Evolutionary conservation across 1,140 invertebrate species (phyloP).

Genomic region (Liolophura sinensis): DNA sequence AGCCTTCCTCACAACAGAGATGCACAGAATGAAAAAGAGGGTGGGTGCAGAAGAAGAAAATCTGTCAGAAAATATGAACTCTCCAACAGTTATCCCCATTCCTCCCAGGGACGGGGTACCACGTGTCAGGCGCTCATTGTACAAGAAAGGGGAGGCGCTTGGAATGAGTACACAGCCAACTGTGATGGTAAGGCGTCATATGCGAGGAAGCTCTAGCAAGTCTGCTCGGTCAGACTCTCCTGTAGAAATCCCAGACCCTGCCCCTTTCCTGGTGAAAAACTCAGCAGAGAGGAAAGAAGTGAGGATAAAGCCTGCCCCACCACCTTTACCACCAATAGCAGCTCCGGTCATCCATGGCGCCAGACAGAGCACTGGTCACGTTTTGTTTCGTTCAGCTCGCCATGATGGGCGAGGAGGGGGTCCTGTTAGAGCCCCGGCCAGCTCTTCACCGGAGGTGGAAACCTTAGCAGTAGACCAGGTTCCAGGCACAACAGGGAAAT

Average conservation of each 20-base stretch:
- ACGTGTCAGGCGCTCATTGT: background rate
- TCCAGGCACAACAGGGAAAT: slow-evolving; percentile 18
- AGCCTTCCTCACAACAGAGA: slow-evolving; percentile 44
- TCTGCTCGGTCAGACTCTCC: background rate
- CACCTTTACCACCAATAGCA: slow-evolving; percentile 11
- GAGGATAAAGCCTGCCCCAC: slow-evolving; percentile 11
- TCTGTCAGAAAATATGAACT: background rate
- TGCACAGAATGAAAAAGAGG: slow-evolving; percentile 38
- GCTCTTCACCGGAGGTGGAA: slow-evolving; percentile 29
- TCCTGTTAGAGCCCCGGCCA: slow-evolving; percentile 2
- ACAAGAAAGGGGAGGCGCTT: slow-evolving; percentile 3
- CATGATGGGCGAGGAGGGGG: background rate
- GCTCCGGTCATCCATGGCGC: slow-evolving; percentile 15
- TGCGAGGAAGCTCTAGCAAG: background rate
- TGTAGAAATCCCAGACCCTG: background rate
- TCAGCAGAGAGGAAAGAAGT: too few species aligned
- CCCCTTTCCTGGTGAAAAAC: too few species aligned
- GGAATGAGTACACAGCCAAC: slow-evolving; percentile 1
- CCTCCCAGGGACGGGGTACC: background rate
- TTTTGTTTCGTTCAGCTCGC: background rate
- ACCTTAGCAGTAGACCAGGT: slow-evolving; percentile 37
- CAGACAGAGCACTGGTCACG: slow-evolving; percentile 20
- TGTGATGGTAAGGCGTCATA: background rate
- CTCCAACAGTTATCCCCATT: slow-evolving; percentile 3
- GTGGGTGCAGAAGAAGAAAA: slow-evolving; percentile 16